Base-by-base conservation (phyloP, 2,797 vertebrate species). In the Sebastes melanostomus region DNA sequence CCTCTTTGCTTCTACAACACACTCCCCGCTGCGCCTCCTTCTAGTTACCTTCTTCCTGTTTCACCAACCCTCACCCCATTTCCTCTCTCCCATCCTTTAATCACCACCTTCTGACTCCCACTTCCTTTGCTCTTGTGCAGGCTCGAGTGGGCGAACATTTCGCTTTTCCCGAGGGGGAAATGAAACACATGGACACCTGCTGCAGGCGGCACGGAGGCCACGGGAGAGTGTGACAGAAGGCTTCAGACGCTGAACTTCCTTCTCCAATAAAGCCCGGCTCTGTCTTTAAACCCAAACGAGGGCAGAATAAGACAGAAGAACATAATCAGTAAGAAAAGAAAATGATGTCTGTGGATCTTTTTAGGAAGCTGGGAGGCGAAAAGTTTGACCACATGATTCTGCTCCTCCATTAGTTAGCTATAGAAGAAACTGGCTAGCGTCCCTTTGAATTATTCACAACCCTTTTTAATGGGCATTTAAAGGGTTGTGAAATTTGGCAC, bases 391-490 rank as follows among this genome's bases (percentile, higher is more conserved):
- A 55, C 36, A 56, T 77, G 80, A 87, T 82, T 82, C 22, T 29
- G 65, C 61, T 65, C 72, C 14, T 13, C 59, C 50, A 56, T 84
- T 63, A 61, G 32, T 79, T 81, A 61, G 46, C 29, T 65, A 22
- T 42, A 73, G 65, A 75, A 75, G 29, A 20, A 70, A 61, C 80
- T 83, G 86, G 82, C 80, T 8, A 52, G 76, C 25, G 20, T 80
- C 66, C 60, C 60, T 11, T 27, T 81, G 60, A 58, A 87, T 88
- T 88, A 86, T 87, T 84, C 86, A 90, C 69, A 59, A 55, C 2
- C 29, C 13, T 38, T 78, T 80, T 89, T 86, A 88, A 89, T 80
- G 76, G 78, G 75, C 83, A 50, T 90, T 90, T 84, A 81, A 70
- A 75, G 60, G 76, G 72, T 69, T 80, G 82, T 74, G 79, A 81